Evolutionary conservation across 53 echinoderm and acorn worm species (phyloP).

Genomic region (Antedon mediterranea): DNA sequence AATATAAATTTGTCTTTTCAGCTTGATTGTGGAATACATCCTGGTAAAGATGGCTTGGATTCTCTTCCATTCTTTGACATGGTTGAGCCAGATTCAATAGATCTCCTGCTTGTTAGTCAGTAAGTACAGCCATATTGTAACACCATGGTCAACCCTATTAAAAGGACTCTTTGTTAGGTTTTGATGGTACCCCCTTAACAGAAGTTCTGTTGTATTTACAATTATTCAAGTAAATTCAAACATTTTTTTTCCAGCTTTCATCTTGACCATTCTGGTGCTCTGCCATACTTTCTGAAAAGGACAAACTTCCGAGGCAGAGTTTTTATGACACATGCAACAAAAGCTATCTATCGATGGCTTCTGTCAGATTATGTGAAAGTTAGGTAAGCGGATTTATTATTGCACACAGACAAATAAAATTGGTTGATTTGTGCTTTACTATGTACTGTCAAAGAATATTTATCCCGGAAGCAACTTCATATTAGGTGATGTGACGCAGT

Average conservation of each 20-base stretch:
- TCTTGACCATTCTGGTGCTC: constrained; percentile 79
- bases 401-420: no score
- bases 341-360: constrained; percentile 89
- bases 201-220: no score
- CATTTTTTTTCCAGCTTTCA: constrained; percentile 45
- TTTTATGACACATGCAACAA: constrained; percentile 95
- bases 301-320: constrained; percentile 66
- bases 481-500: no score
- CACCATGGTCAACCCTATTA: no score
- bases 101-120: constrained; percentile 86
- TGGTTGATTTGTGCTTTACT: no score
- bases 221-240: no score
- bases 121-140: constrained; percentile 28
- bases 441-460: no score
- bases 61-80: constrained; percentile 90
- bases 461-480: no score
- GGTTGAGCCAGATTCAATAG: constrained; percentile 90
- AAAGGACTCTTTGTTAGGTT: no score
- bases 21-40: constrained; percentile 96
- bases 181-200: no score
- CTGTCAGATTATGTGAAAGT: constrained; percentile 93
- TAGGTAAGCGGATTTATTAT: constrained; percentile 28
- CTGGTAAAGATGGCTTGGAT: constrained; percentile 78
- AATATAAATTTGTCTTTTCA: constrained; percentile 10
- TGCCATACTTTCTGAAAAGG: constrained; percentile 83